phyloP scores from a whole-genome alignment of 2,113 vertebrate genomes.

The Carassius auratus region DNA sequence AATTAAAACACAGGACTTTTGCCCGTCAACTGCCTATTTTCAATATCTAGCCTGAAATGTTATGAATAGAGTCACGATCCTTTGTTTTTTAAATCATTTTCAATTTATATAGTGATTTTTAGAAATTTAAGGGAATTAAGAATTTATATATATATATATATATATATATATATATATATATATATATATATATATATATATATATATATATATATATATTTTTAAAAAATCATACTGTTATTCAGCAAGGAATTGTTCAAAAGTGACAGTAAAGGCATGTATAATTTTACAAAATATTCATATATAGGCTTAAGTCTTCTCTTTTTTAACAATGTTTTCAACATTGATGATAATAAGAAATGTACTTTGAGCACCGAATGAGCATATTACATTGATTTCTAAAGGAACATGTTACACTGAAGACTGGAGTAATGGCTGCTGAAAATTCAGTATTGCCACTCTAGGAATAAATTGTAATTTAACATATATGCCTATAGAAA shows the following conservation, averaged over 20 bases:
- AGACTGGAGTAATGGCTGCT: too few relatives aligned
- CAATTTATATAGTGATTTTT: not conserved
- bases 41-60: not conserved
- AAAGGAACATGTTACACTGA: not conserved
- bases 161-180: too few relatives aligned
- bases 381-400: not conserved
- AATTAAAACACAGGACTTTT: constrained; percentile 15
- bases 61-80: not conserved
- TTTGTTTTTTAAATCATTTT: not conserved
- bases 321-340: not conserved
- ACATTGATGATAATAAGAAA: not conserved
- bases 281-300: not conserved
- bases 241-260: not conserved
- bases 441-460: too few relatives aligned
- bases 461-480: not conserved
- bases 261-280: not conserved
- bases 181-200: too few relatives aligned
- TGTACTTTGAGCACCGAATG: not conserved
- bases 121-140: too few relatives aligned
- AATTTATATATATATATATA: too few relatives aligned
- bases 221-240: too few relatives aligned
- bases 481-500: not conserved
- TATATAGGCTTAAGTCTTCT: too few relatives aligned
- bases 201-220: too few relatives aligned
- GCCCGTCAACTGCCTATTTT: not conserved